Evolutionary conservation across 2,113 vertebrate species (phyloP).

Genomic region (Bostrychus sinensis): DNA sequence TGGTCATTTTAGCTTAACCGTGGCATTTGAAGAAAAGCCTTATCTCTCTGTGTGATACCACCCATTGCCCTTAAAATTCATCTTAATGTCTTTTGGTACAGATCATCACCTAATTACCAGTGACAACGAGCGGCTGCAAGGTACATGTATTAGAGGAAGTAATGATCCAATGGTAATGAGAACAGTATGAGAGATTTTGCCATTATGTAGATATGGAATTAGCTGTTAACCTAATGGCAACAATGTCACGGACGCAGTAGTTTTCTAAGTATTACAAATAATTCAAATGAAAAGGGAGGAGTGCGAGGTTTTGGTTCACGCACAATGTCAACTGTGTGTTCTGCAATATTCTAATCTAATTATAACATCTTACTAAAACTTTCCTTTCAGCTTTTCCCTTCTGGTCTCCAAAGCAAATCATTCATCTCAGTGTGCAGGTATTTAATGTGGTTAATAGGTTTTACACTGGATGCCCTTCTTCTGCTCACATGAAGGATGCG

Average conservation of each 20-base stretch:
- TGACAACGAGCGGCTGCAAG: constrained; percentile 70
- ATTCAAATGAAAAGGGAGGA: constrained; percentile 15
- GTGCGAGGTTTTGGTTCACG: constrained; percentile 4
- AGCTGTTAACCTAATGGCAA: constrained; percentile 55
- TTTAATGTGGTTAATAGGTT: no score
- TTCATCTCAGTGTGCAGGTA: no score
- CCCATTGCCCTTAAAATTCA: constrained; percentile 63
- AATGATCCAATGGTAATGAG: constrained; percentile 74
- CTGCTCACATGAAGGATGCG: no score
- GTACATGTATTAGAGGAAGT: constrained; percentile 68
- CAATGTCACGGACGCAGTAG: constrained; percentile 5
- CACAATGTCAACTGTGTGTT: neutral
- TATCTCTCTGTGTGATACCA: constrained; percentile 49
- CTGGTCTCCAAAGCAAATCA: no score
- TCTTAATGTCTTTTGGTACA: constrained; percentile 66
- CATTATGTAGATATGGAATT: constrained; percentile 52
- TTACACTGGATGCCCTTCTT: no score
- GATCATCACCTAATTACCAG: constrained; percentile 73
- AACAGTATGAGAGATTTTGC: constrained; percentile 46
- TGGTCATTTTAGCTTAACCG: constrained; percentile 52
- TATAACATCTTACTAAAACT: no score
- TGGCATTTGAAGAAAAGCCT: constrained; percentile 43
- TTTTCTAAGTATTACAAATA: constrained; percentile 4
- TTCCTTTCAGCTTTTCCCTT: no score
- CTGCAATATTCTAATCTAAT: no score